Evolutionary conservation across 2,797 vertebrate genomes (phyloP).

Genomic region (Hoplostethus atlanticus): DNA sequence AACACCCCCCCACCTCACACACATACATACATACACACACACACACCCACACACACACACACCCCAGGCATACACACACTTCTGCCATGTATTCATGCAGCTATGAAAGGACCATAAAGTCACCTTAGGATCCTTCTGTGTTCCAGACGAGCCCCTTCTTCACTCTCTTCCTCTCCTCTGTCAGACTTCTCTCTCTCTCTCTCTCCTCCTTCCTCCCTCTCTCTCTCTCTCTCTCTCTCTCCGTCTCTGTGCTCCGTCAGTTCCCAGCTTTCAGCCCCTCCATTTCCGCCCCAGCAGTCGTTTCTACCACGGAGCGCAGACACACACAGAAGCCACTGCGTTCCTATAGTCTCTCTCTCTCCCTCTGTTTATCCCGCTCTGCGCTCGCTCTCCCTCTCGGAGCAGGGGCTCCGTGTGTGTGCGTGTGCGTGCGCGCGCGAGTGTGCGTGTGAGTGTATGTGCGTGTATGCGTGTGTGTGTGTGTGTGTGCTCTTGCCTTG

Average conservation of each 20-base stretch:
- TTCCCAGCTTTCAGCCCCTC: conserved; percentile 82
- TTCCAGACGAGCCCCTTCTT: conserved; percentile 82
- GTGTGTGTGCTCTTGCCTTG: conserved; percentile 72
- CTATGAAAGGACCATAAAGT: conserved; percentile 76
- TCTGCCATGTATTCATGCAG: conserved; percentile 29
- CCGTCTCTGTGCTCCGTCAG: conserved; percentile 82
- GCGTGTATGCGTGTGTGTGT: conserved; percentile 38
- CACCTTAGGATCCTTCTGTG: conserved; percentile 88
- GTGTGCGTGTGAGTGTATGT: conserved; percentile 7
- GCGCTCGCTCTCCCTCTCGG: conserved; percentile 57
- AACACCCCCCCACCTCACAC: conserved; percentile 47
- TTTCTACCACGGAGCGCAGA: conserved; percentile 75
- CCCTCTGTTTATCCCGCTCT: conserved; percentile 59
- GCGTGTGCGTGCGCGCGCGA: background rate
- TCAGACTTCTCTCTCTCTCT: conserved; percentile 65
- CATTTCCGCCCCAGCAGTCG: conserved; percentile 83
- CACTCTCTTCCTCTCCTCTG: conserved; percentile 68
- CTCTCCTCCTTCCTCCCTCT: conserved; percentile 55
- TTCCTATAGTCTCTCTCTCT: conserved; percentile 72
- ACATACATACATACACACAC: conserved; percentile 9
- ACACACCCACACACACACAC: conserved; percentile 30
- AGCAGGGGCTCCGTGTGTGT: conserved; percentile 52
- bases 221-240: conserved; percentile 61
- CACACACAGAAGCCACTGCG: conserved; percentile 71
- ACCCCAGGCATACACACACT: conserved; percentile 23